phyloP scores from a whole-genome alignment of 2,888 invertebrate species.

The Eueremaeus valkanovi region DNA sequence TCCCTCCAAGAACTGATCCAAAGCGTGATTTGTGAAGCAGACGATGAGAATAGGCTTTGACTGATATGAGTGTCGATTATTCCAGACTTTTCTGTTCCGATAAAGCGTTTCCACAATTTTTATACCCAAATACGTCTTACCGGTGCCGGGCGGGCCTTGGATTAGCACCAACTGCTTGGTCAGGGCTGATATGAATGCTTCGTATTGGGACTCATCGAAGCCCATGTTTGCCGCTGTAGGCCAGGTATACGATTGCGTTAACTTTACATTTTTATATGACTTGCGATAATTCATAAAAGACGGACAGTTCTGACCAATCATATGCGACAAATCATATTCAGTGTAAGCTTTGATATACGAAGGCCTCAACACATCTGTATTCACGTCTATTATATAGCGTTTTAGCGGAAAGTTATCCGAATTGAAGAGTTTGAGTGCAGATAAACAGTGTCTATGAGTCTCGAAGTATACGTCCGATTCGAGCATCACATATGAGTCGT shows the following conservation, averaged over 20 bases:
- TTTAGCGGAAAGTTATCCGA: conserved; percentile 63
- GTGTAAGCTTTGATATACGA: conserved; percentile 50
- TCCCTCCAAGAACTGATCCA: conserved; percentile 78
- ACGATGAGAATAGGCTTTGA: conserved; percentile 65
- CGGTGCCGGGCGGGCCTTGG: conserved; percentile 73
- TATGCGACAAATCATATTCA: conserved; percentile 28
- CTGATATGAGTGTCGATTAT: neutral
- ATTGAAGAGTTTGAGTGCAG: conserved; percentile 62
- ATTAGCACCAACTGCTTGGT: conserved; percentile 29
- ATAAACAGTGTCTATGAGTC: conserved; percentile 69
- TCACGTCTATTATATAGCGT: conserved; percentile 62
- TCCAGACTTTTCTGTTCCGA: conserved; percentile 55
- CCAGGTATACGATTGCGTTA: conserved; percentile 52
- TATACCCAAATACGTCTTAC: conserved; percentile 74
- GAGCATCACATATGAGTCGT: neutral
- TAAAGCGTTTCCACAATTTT: conserved; percentile 67
- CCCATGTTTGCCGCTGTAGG: conserved; percentile 55
- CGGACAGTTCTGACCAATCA: neutral
- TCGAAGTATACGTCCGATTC: conserved; percentile 66
- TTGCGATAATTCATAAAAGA: neutral
- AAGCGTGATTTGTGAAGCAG: conserved; percentile 78
- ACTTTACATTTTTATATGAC: too few species aligned
- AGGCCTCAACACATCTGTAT: conserved; percentile 51
- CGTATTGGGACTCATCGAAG: conserved; percentile 64
- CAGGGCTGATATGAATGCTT: conserved; percentile 60